Evolutionary conservation across 2,113 vertebrate genomes (phyloP).

Genomic region (Mastomys natalensis): DNA sequence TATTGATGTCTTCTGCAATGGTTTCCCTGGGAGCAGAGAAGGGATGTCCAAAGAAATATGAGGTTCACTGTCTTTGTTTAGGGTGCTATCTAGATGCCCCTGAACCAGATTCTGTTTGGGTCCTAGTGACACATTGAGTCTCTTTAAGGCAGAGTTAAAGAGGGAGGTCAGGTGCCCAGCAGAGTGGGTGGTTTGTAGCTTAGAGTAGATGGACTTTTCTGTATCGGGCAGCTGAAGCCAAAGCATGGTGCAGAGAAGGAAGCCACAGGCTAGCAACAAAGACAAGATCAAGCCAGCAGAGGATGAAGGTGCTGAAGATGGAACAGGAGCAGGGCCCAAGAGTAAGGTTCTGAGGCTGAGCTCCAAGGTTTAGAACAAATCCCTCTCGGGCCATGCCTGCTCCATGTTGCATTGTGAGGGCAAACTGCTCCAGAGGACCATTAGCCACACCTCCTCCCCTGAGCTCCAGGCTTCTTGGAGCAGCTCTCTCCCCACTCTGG

Average conservation of each 20-base stretch:
- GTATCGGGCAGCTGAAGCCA: not conserved
- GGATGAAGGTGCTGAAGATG: not conserved
- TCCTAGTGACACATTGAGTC: not conserved
- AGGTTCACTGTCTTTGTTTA: not conserved
- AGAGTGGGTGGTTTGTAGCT: not conserved
- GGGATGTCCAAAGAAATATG: not conserved
- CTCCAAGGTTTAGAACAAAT: not conserved
- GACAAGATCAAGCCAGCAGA: not conserved
- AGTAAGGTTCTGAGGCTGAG: accelerated
- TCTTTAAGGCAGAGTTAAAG: not conserved
- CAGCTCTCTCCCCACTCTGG: not conserved
- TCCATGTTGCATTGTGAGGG: not conserved
- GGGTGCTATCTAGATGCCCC: not conserved
- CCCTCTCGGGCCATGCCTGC: accelerated
- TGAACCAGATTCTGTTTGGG: not conserved
- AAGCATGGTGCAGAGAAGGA: not conserved
- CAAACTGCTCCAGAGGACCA: not conserved
- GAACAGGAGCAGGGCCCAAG: not conserved
- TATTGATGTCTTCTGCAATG: not conserved
- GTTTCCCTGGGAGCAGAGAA: not conserved
- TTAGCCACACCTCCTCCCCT: too few species aligned
- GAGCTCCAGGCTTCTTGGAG: not conserved
- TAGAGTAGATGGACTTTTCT: not conserved
- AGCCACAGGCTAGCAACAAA: not conserved
- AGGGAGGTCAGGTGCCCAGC: not conserved